Conservation (phyloP, 2,797 vertebrate species). For the Phrynocephalus forsythii region DNA sequence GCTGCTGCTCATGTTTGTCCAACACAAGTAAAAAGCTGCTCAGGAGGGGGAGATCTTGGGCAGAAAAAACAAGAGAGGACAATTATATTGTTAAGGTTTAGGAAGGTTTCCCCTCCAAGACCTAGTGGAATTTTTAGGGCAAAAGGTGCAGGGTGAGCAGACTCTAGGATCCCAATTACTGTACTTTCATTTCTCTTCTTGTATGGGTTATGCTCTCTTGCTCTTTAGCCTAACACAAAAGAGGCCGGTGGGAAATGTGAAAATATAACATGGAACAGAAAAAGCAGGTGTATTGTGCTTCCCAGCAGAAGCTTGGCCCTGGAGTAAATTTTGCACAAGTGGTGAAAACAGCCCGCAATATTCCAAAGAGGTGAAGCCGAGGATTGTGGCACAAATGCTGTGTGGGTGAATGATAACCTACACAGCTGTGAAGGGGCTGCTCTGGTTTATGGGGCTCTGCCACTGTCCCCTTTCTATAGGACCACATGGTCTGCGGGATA, state of each 20-base stretch:
- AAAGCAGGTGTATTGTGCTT: not conserved
- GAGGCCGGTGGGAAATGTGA: not conserved
- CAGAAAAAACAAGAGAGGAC: not conserved
- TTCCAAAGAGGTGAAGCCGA: no score
- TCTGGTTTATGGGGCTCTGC: no score
- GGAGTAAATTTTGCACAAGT: not conserved
- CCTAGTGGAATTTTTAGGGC: not conserved
- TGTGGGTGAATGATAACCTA: no score
- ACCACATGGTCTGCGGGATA: no score
- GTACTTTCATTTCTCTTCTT: not conserved
- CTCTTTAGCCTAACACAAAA: not conserved
- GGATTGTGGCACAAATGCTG: no score
- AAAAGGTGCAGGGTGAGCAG: not conserved
- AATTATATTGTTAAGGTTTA: not conserved
- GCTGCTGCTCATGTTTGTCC: slow-evolving; percentile 48
- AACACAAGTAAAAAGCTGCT: slow-evolving; percentile 39
- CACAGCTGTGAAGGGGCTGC: no score
- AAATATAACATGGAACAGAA: not conserved
- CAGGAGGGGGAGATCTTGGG: not conserved
- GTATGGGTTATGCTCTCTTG: not conserved
- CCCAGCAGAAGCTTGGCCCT: not conserved
- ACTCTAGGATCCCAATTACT: not conserved
- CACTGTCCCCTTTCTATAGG: no score
- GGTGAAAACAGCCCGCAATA: no score
- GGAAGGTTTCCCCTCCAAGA: not conserved